Base-by-base conservation (phyloP, 2,797 vertebrate genomes). In the Gymnoscopelus braueri region DNA sequence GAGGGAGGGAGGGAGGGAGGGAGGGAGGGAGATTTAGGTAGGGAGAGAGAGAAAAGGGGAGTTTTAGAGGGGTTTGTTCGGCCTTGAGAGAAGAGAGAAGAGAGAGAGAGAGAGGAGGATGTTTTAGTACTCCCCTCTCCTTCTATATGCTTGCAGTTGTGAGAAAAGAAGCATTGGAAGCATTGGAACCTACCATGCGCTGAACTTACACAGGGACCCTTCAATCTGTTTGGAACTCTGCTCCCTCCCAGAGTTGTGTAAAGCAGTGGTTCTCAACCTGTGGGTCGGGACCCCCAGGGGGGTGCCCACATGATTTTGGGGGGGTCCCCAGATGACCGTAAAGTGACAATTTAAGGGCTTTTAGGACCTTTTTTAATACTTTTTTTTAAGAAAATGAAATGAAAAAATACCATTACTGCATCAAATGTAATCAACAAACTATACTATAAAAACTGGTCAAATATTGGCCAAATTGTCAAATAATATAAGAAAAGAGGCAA, bases 51-150 rank as follows among this genome's bases (percentile, higher is more conserved):
- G 51, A 62, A 49, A 69, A 23, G 72, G 39, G 71, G 74, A 64
- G 77, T 85, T 84, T 86, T 80, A 77, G 9, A 44, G 71, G 82
- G 69, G 83, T 75, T 85, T 86, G 74, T 86, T 87, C 83, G 75
- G 78, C 26, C 82, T 71, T 62, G 67, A 82, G 65, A 65, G 64
- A 67, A 4, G 19, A 19, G 19, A 19, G 19, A 19, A 1, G 1
- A 19, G 19, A 19, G 19, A 19, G 19, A 19, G 19, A 9, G 53
- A 55, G 4, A 4, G 50, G 71, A 72, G 63, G 81, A 81, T 49
- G 71, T 80, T 79, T 81, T 85, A 66, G 63, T 70, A 23, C 56
- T 51, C 63, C 62, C 61, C 76, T 39, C 48, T 52, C 61, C 71
- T 62, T 67, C 55, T 61, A 49, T 73, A 62, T 74, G 78, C 68